These are phyloP conservation scores for Lochmaea capreae DNA, from an alignment of 2,888 invertebrate species.

Conservation along the genomic window DNA sequence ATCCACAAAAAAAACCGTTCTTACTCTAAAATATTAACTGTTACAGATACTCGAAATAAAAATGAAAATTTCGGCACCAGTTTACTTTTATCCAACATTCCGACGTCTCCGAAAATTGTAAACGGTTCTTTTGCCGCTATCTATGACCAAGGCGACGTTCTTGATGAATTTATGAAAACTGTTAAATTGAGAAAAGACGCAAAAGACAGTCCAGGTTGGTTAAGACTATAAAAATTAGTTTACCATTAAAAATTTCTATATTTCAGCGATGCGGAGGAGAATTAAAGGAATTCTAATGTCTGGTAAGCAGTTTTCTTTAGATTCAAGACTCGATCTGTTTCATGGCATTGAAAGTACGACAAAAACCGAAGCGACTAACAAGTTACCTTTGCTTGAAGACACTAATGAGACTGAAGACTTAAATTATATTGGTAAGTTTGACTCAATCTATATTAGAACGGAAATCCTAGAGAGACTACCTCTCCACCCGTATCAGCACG, in stretches of 20 bases:
- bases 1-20: too few relatives aligned
- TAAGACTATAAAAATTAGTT: background rate
- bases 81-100: constrained; percentile 91
- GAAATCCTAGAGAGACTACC: too few relatives aligned
- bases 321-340: constrained; percentile 91
- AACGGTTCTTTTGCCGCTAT: constrained; percentile 94
- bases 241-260: background rate
- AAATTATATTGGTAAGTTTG: constrained; percentile 46
- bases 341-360: constrained; percentile 72
- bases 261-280: constrained; percentile 82
- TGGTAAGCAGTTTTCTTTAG: constrained; percentile 91
- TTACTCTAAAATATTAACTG: constrained; percentile 12
- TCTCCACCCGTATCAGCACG: too few relatives aligned
- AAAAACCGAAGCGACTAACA: constrained; percentile 37
- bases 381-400: constrained; percentile 60
- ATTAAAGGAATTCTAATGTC: constrained; percentile 90
- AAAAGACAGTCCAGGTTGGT: constrained; percentile 80
- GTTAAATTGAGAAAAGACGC: constrained; percentile 74
- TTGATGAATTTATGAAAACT: constrained; percentile 79
- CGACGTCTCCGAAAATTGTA: constrained; percentile 96
- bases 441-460: too few relatives aligned
- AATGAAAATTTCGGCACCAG: constrained; percentile 94
- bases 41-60: constrained; percentile 81
- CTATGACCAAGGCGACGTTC: constrained; percentile 82
- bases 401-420: constrained; percentile 57